Conservation (phyloP, 1,140 invertebrate species). For the Penaeus indicus region DNA sequence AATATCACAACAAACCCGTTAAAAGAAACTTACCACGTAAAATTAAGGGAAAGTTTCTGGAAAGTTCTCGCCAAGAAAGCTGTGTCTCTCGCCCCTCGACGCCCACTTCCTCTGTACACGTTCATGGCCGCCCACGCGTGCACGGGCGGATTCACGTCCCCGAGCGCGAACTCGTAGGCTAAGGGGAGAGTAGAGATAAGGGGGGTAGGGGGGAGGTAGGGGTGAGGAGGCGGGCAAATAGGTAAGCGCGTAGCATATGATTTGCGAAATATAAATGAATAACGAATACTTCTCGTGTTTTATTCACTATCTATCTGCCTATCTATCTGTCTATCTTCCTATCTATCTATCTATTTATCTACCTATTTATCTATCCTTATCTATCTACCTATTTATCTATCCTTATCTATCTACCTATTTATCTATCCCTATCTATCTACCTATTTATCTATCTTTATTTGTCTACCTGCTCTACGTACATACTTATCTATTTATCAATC, state of each 20-base stretch:
- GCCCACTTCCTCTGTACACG: conserved; percentile 69
- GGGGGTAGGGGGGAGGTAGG: not conserved
- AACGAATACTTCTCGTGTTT: no score
- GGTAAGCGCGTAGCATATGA: not conserved
- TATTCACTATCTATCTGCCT: no score
- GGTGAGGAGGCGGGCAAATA: not conserved
- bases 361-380: no score
- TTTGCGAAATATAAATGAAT: no score
- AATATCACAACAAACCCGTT: not conserved
- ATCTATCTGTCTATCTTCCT: no score
- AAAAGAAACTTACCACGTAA: conserved; percentile 70
- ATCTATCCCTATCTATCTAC: no score
- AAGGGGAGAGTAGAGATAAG: not conserved
- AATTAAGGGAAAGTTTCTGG: conserved; percentile 71
- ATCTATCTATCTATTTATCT: no score
- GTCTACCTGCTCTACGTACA: no score
- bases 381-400: no score
- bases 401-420: no score
- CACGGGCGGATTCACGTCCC: conserved; percentile 72
- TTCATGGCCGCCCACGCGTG: conserved; percentile 72
- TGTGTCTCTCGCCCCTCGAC: conserved; percentile 68
- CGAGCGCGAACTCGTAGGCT: conserved; percentile 72
- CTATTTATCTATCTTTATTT: no score
- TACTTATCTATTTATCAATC: no score
- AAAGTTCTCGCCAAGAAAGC: conserved; percentile 70